A percentile compares a stretch with the other conserved stretches of the same genome.
Evolutionary conservation across 1,140 invertebrate species (phyloP).

Genomic region (Macrostomum lignano): DNA sequence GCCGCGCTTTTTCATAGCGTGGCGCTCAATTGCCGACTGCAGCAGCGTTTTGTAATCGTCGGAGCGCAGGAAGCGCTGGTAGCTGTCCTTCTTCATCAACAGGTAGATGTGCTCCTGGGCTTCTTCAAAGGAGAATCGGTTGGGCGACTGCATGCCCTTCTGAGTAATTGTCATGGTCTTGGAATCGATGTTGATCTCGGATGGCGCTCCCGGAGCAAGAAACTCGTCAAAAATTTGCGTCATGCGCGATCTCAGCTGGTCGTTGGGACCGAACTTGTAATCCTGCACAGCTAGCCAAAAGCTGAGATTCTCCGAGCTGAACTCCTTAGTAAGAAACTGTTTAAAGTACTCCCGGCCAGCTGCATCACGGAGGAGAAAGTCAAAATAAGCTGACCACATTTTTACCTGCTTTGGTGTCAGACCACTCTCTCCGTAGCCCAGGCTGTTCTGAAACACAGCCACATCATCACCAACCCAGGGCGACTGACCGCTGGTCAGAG

Average conservation of each 20-base stretch:
- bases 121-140: slow-evolving; percentile 72
- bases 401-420: no score
- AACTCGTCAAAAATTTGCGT: slow-evolving; percentile 45
- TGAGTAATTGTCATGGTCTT: slow-evolving; percentile 26
- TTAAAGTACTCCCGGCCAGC: slow-evolving; percentile 66
- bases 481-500: no score
- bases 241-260: not conserved
- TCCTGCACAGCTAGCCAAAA: slow-evolving; percentile 2
- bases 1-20: no score
- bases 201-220: slow-evolving; percentile 61
- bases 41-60: no score
- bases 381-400: slow-evolving; percentile 66
- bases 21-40: no score
- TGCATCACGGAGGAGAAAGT: slow-evolving; percentile 62
- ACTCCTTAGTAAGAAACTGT: slow-evolving; percentile 72
- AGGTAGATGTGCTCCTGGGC: slow-evolving; percentile 84
- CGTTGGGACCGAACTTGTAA: slow-evolving; percentile 1
- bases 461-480: no score
- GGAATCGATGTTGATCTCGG: slow-evolving; percentile 90
- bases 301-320: slow-evolving; percentile 64
- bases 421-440: no score
- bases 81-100: slow-evolving; percentile 82
- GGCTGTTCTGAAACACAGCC: no score
- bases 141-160: slow-evolving; percentile 31
- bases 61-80: slow-evolving; percentile 67